Percentiles rank a stretch among this genome's conserved stretches.
Conservation (phyloP, 35 echinoderm and acorn worm species). For the Heliocidaris erythrogramma region DNA sequence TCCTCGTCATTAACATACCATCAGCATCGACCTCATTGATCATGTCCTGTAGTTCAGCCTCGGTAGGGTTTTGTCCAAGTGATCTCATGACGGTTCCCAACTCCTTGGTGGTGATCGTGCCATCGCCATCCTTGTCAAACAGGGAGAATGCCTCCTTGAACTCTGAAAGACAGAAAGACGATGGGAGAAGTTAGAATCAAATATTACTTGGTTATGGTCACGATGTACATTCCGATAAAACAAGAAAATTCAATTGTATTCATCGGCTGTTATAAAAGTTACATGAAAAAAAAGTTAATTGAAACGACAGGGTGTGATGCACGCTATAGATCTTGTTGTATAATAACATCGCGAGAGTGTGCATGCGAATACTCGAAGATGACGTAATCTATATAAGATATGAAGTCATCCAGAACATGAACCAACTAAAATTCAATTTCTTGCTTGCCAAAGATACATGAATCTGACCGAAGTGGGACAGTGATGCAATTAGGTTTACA, state of each 20-base stretch:
- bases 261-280: too few species aligned
- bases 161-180: conserved; percentile 49
- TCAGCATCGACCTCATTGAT: conserved; percentile 99
- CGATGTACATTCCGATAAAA: too few species aligned
- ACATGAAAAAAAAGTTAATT: too few species aligned
- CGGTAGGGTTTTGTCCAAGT: conserved; percentile 89
- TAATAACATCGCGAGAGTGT: not conserved
- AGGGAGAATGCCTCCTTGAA: conserved; percentile 96
- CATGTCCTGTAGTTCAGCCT: conserved; percentile 61
- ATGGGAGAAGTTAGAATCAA: too few species aligned
- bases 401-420: not conserved
- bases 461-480: not conserved
- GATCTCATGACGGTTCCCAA: conserved; percentile 85
- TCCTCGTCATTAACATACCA: conserved; percentile 57
- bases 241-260: too few species aligned
- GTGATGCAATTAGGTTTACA: not conserved
- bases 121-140: conserved; percentile 98
- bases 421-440: not conserved
- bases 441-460: not conserved
- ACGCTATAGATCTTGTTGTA: not conserved
- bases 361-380: not conserved
- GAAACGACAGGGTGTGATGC: not conserved
- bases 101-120: conserved; percentile 68
- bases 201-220: too few species aligned
- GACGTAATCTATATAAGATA: not conserved